A percentile compares a stretch with the other conserved stretches of the same genome.
Conservation (phyloP, 2,797 vertebrate species). For the Bradypodion pumilum region DNA sequence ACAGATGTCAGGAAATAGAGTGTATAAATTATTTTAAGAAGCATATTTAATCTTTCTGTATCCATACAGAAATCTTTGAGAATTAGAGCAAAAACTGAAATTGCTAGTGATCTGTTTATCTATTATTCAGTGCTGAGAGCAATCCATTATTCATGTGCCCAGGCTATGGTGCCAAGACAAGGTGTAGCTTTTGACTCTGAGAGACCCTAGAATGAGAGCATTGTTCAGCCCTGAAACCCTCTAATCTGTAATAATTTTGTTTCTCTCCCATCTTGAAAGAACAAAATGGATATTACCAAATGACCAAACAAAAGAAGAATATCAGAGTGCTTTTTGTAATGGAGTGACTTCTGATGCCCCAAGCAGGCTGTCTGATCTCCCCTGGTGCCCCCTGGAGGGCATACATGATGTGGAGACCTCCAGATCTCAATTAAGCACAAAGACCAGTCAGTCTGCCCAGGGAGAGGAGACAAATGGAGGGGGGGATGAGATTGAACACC, state of each 20-base stretch:
- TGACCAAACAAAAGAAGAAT: not conserved
- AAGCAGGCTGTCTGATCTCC: too few species aligned
- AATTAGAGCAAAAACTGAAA: not conserved
- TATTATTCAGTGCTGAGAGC: not conserved
- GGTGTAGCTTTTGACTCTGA: not conserved
- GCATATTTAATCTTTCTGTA: not conserved
- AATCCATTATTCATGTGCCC: not conserved
- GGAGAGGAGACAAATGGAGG: too few species aligned
- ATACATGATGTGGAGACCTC: too few species aligned
- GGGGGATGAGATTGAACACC: too few species aligned
- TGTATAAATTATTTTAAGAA: not conserved
- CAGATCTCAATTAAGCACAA: too few species aligned
- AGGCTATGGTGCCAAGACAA: not conserved
- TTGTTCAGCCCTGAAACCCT: not conserved
- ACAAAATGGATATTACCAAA: not conserved
- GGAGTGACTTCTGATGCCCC: not conserved
- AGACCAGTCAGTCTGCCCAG: too few species aligned
- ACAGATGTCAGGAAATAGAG: not conserved
- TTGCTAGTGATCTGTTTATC: not conserved
- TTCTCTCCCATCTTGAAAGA: not conserved
- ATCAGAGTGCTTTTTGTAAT: not conserved
- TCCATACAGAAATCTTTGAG: not conserved
- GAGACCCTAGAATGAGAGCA: not conserved
- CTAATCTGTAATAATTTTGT: not conserved
- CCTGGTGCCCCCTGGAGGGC: too few species aligned